phyloP scores from a whole-genome alignment of 2,888 invertebrate genomes.

The Drosophila prolongata region DNA sequence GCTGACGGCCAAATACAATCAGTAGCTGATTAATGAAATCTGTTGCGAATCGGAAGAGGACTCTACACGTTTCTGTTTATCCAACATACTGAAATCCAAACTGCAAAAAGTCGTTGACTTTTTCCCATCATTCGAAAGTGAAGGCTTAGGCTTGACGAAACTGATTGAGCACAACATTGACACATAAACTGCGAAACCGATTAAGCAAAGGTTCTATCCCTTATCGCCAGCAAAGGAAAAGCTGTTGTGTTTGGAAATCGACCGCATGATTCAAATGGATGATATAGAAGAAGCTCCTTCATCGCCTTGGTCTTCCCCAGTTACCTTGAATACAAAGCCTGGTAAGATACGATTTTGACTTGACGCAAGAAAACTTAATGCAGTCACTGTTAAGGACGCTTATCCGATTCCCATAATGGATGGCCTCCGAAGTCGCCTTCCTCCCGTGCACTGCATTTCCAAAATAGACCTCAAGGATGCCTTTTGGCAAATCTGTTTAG shows the following conservation, averaged over 20 bases:
- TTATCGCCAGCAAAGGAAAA: slow-evolving; percentile 7
- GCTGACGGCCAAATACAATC: not conserved
- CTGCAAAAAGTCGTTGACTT: slow-evolving; percentile 1
- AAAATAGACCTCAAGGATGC: slow-evolving; percentile 5
- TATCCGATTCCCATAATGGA: slow-evolving; percentile 9
- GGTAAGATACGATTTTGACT: slow-evolving; percentile 16
- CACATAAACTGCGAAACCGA: not conserved
- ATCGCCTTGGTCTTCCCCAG: slow-evolving; percentile 12
- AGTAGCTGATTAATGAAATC: not conserved
- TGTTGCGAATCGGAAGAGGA: not conserved
- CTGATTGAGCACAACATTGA: not conserved
- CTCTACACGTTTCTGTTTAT: not conserved
- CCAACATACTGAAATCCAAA: not conserved
- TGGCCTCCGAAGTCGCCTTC: not conserved
- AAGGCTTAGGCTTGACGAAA: not conserved
- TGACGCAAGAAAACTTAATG: slow-evolving; percentile 10
- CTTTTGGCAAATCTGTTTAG: slow-evolving; percentile 4
- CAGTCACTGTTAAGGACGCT: slow-evolving; percentile 2
- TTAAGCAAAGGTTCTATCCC: slow-evolving; percentile 7
- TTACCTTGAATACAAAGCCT: not conserved
- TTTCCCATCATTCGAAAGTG: not conserved
- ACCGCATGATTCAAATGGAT: slow-evolving; percentile 7
- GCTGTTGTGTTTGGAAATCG: not conserved
- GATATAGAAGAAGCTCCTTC: slow-evolving; percentile 12
- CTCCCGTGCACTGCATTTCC: not conserved